Conservation (phyloP, 1,140 invertebrate species). For the Venturia canescens region DNA sequence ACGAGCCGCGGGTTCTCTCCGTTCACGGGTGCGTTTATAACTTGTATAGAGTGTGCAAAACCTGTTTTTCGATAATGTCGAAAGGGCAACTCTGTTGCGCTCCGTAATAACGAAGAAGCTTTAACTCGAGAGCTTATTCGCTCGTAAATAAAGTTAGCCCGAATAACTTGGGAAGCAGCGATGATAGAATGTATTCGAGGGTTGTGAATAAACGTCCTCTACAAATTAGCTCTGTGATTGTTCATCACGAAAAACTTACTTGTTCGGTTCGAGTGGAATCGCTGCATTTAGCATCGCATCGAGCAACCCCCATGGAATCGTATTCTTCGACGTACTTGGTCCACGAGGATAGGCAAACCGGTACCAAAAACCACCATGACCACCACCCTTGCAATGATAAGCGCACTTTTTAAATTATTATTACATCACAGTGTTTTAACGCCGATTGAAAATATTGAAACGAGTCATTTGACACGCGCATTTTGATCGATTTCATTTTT, state of each 20-base stretch:
- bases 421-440: background rate
- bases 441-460: background rate
- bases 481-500: background rate
- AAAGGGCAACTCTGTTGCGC: constrained; percentile 52
- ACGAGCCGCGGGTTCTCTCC: constrained; percentile 32
- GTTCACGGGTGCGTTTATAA: constrained; percentile 16
- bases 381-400: constrained; percentile 58
- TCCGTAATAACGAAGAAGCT: constrained; percentile 47
- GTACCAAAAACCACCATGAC: constrained; percentile 63
- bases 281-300: constrained; percentile 64
- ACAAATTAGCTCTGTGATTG: background rate
- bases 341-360: constrained; percentile 62
- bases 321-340: constrained; percentile 64
- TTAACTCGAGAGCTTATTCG: constrained; percentile 43
- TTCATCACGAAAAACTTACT: constrained; percentile 51
- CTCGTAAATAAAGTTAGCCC: background rate
- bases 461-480: no score
- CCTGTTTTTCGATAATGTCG: constrained; percentile 64
- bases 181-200: no score
- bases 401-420: background rate
- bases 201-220: no score
- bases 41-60: constrained; percentile 53
- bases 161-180: no score
- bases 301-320: constrained; percentile 63
- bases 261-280: constrained; percentile 55